Conservation (phyloP, 2,113 vertebrate genomes). For the Protobothrops flavoviridis region DNA sequence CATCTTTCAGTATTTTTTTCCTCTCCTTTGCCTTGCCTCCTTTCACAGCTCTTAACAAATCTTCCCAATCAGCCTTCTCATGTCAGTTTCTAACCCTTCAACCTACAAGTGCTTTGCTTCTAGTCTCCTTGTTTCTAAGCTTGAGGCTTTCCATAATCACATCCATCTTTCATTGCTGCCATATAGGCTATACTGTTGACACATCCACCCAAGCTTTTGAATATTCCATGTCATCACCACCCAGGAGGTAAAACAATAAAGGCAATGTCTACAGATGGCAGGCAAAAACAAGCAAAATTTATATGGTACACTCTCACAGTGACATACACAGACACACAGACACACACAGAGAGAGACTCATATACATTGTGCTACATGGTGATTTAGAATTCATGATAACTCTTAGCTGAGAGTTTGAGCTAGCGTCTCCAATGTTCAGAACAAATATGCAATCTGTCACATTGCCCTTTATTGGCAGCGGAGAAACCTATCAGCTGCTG, state of each 20-base stretch:
- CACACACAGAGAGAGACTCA: neutral
- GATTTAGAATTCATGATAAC: neutral
- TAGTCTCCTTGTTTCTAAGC: neutral
- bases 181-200: neutral
- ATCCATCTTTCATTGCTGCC: neutral
- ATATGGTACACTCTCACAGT: neutral
- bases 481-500: neutral
- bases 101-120: neutral
- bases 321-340: neutral
- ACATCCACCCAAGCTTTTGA: neutral
- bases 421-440: neutral
- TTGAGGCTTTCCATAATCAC: neutral
- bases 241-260: neutral
- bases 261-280: neutral
- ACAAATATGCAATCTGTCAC: neutral
- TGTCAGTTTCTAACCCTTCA: neutral
- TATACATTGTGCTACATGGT: neutral
- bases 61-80: neutral
- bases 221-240: neutral
- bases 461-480: neutral
- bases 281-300: neutral
- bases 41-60: neutral
- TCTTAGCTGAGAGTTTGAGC: neutral
- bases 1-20: neutral
- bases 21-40: neutral